Base-by-base conservation (phyloP, 2,888 invertebrate species). In the Lathronympha strigana region DNA sequence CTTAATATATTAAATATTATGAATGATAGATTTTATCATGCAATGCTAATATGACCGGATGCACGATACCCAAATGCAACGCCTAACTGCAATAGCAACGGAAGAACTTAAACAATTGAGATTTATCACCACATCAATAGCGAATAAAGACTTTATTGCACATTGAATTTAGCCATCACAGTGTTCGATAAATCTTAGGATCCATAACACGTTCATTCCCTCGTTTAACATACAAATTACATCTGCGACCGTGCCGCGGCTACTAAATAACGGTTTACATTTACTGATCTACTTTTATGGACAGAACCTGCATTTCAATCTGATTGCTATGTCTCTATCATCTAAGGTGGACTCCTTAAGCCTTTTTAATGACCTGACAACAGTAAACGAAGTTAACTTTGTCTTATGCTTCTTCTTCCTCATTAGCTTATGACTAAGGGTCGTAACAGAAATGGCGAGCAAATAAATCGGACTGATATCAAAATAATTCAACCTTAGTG, bases 301-400 rank as follows among this genome's bases (percentile, higher is more conserved):
- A 40, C 63, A 6, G 62, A 55, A 38, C 23, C 45, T 49, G 68
- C 68, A 69, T 73, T 71, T 70, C 69, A 71, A 73, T 71, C 63
- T 60, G 62, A 64, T 50, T 28, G 58, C 64, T 55, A 69, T 71
- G 67, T 67, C 71, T 72, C 67, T 61, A 69, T 55, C 54, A 53
- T 72, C 66, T 66, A 69, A 60, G 47, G 53, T 13, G 47, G 47
- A 25, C 31, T 23, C 23, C n/a, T 47, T 25, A 11, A 23, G 8
- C 23, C 4, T 25, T 13, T 21, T 47, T 33, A 1, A 13, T 33
- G 11, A 33, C 3, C 11, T 33, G 13, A 33, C 33, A 33, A 9
- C 33, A 33, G n/a, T n/a, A n/a, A n/a, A n/a, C n/a, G n/a, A n/a
- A n/a, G n/a, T n/a, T n/a, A n/a, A n/a, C n/a, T n/a, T n/a, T n/a